These are phyloP conservation scores for Oscheius sp. DNA, from an alignment of 2,888 invertebrate species.

Conservation along the genomic window DNA sequence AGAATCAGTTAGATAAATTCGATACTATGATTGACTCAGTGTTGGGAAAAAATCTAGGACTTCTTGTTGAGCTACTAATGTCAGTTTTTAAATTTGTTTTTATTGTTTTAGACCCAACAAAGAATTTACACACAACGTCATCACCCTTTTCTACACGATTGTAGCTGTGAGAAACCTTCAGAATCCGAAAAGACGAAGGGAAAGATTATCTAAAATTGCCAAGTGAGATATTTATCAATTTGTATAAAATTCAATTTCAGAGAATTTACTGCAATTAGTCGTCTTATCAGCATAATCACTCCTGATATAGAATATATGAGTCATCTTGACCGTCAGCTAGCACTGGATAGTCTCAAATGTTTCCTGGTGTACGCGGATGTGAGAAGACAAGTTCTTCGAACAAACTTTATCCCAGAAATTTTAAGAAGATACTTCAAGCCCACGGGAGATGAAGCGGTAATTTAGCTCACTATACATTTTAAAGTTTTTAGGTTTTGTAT, in stretches of 20 bases:
- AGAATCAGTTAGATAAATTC: too few species aligned
- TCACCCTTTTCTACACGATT: not conserved
- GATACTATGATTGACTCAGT: too few species aligned
- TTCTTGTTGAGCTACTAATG: too few species aligned
- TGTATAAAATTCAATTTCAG: not conserved
- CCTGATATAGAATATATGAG: slow-evolving; percentile 11
- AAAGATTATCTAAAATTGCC: not conserved
- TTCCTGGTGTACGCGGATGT: not conserved
- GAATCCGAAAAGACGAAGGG: not conserved
- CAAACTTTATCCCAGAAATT: not conserved
- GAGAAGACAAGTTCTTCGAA: not conserved
- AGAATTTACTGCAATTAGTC: not conserved
- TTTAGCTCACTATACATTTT: not conserved
- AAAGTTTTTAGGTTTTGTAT: not conserved
- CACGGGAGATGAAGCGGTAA: slow-evolving; percentile 2
- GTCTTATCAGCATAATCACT: not conserved
- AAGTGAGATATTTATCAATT: not conserved
- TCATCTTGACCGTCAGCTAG: slow-evolving; percentile 3
- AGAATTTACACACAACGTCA: not conserved
- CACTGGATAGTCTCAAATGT: not conserved
- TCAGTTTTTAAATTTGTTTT: not conserved
- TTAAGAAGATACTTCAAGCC: slow-evolving; percentile 3
- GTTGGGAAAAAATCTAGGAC: too few species aligned
- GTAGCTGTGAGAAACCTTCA: not conserved
- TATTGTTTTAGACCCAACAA: not conserved